Evolutionary conservation across 2,113 vertebrate genomes (phyloP), one percentile per base, ranked within the genome.

Genomic region (Heterotis niloticus): DNA sequence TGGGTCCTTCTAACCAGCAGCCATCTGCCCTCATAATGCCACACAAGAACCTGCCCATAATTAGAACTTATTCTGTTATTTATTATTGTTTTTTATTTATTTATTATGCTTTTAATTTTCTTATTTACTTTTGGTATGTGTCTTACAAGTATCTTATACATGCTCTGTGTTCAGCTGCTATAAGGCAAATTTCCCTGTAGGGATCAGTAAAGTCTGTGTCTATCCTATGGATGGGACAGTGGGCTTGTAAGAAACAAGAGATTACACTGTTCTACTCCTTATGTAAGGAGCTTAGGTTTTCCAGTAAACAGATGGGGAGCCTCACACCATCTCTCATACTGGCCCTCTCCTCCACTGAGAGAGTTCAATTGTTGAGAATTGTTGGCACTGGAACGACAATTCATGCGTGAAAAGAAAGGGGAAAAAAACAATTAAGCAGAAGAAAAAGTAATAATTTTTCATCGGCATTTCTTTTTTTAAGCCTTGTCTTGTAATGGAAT

Each of bases 271-370:
- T 91, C 91, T 83, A 85, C 88, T 86, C 86, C 90, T 87, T 86
- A 87, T 88, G 87, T 89, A 91, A 90, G 85, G 82, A 84, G 89
- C 82, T 91, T 91, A 91, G 83, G 86, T 82, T 87, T 89, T 90
- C 83, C 76, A 86, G 86, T 81, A 86, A 87, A 89, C 88, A 88
- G 86, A 89, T 86, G 87, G 88, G 76, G 77, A 81, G 75, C 78
- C 87, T 77, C 77, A 84, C 86, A 82, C 80, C 79, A 68, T 81
- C 83, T 79, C 80, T 82, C 82, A 78, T 62, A 70, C 82, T 67
- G 69, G 52, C 72, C 70, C 44, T 70, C 69, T 81, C 65, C 54
- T 83, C 68, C 85, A 87, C 84, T 84, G 83, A 85, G 84, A 82
- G 75, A 81, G 80, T 52, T 70, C 83, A 10, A 44, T 44, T 44